Percentiles rank a stretch among this genome's conserved stretches.
These are phyloP conservation scores for Caenorhabditis panamensis DNA, from an alignment of 2,888 invertebrate species.

Conservation along the genomic window DNA sequence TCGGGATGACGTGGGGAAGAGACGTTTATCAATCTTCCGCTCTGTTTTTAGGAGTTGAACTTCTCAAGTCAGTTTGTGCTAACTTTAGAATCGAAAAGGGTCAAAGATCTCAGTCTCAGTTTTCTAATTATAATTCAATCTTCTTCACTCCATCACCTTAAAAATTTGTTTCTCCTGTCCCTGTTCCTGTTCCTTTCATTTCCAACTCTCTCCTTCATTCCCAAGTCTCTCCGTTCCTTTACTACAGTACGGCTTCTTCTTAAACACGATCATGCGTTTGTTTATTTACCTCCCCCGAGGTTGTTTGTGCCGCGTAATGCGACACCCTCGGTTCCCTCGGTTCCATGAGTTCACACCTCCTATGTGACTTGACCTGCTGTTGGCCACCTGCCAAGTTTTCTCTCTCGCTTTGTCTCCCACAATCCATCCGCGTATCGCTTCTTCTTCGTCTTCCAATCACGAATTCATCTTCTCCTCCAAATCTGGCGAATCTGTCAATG, in stretches of 20 bases:
- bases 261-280: conserved; percentile 45
- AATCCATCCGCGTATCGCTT: conserved; percentile 33
- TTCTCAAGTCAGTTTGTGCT: not conserved
- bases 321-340: conserved; percentile 19
- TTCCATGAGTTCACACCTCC: conserved; percentile 40
- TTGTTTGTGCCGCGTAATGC: conserved; percentile 47
- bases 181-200: too few species aligned
- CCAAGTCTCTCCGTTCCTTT: not conserved
- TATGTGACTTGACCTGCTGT: conserved; percentile 17
- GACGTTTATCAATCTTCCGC: conserved; percentile 8
- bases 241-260: not conserved
- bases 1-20: conserved; percentile 35
- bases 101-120: too few species aligned
- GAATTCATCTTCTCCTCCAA: conserved; percentile 48
- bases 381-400: conserved; percentile 45
- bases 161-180: too few species aligned
- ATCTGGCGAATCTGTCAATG: conserved; percentile 52
- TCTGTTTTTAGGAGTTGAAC: too few species aligned
- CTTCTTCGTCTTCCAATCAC: conserved; percentile 38
- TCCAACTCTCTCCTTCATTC: too few species aligned
- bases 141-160: too few species aligned
- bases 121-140: too few species aligned
- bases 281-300: conserved; percentile 44
- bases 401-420: conserved; percentile 7
- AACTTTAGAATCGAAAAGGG: not conserved